A percentile compares a stretch with the other conserved stretches of the same genome.
Evolutionary conservation across 2,888 invertebrate genomes (phyloP).

Genomic region (Tipula confusa): DNA sequence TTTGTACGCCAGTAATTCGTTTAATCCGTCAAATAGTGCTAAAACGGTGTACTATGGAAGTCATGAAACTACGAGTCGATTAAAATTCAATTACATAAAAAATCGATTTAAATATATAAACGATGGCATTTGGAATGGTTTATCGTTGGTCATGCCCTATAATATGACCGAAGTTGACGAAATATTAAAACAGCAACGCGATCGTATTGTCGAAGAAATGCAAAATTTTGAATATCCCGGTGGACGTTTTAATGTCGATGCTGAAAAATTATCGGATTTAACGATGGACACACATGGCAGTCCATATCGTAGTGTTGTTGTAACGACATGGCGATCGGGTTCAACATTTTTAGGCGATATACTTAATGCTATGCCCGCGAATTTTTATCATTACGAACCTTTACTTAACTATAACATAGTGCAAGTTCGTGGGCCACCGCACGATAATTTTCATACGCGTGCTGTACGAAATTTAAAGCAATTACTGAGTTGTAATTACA

Average conservation of each 20-base stretch:
- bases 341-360: constrained; percentile 86
- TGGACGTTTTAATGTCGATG: constrained; percentile 53
- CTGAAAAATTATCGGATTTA: constrained; percentile 62
- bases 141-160: constrained; percentile 38
- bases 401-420: constrained; percentile 75
- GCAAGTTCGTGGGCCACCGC: constrained; percentile 71
- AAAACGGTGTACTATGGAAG: constrained; percentile 36
- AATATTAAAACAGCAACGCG: constrained; percentile 56
- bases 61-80: not conserved
- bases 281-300: constrained; percentile 65
- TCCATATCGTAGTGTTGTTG: constrained; percentile 70
- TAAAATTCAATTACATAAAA: constrained; percentile 26
- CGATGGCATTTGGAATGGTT: not conserved
- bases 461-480: constrained; percentile 66
- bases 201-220: constrained; percentile 56
- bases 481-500: constrained; percentile 73
- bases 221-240: constrained; percentile 58
- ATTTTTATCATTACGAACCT: constrained; percentile 88
- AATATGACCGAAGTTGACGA: constrained; percentile 54
- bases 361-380: constrained; percentile 76
- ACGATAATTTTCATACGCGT: constrained; percentile 52
- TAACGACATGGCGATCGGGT: constrained; percentile 88
- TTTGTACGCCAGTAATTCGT: constrained; percentile 48
- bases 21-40: constrained; percentile 41
- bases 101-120: constrained; percentile 29